Evolutionary conservation across 2,888 invertebrate genomes (phyloP).

Genomic region (Oxyteleia sp.): DNA sequence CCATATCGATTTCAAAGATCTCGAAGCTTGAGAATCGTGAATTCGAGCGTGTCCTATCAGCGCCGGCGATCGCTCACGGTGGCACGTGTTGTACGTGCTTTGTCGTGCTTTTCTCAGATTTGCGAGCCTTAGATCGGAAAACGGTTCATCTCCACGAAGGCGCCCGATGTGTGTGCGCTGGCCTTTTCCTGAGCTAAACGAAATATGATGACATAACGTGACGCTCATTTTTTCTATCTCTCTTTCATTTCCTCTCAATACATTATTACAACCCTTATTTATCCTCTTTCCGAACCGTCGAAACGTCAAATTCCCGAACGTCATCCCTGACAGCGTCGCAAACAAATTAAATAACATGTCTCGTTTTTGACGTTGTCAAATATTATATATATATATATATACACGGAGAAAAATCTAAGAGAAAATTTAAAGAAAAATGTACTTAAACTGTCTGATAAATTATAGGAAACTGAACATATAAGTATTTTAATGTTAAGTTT

Average conservation of each 20-base stretch:
- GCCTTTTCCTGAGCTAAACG: constrained; percentile 54
- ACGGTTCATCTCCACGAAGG: constrained; percentile 68
- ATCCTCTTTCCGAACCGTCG: constrained; percentile 20
- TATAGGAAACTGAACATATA: too few relatives aligned
- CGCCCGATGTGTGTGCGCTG: constrained; percentile 42
- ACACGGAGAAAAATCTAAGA: too few relatives aligned
- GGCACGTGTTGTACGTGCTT: constrained; percentile 86
- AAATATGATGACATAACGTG: constrained; percentile 66
- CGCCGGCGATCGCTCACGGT: constrained; percentile 71
- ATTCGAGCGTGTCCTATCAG: constrained; percentile 84
- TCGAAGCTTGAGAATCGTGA: constrained; percentile 82
- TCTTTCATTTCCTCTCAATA: background rate
- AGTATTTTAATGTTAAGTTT: too few relatives aligned
- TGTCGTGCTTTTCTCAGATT: constrained; percentile 84
- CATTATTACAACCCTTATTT: constrained; percentile 50
- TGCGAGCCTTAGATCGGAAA: constrained; percentile 74
- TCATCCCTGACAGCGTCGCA: constrained; percentile 7
- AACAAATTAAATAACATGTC: constrained; percentile 26
- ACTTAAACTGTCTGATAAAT: too few relatives aligned
- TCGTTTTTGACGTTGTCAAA: constrained; percentile 9
- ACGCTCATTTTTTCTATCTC: constrained; percentile 60
- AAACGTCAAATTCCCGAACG: constrained; percentile 2
- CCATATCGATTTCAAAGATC: constrained; percentile 61
- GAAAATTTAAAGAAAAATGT: too few relatives aligned
- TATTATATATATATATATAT: too few relatives aligned